Conservation (phyloP, 2,113 vertebrate genomes). For the cat (Felis catus) region F.catus_Fca126_mat1.0 CM031428.1:33962501-33963000, state of each 20-base stretch:
- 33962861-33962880: background rate
- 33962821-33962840: background rate
- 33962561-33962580: background rate
- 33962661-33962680: background rate
- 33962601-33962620: background rate
- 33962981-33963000: background rate
- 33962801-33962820: background rate
- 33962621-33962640: background rate
- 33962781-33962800: background rate
- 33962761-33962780: background rate
- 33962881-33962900: background rate
- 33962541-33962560: background rate
- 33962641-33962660: background rate
- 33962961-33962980: background rate
- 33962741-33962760: background rate
- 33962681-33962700: background rate
- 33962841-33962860: background rate
- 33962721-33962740: background rate
- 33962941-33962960: background rate
- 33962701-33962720: background rate
- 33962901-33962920: background rate
- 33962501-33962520: background rate
- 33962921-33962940: background rate
- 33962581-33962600: background rate
- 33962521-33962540: too few relatives aligned